These are phyloP conservation scores for Tipula unca DNA, from an alignment of 2,888 invertebrate species.

Conservation along the genomic window DNA sequence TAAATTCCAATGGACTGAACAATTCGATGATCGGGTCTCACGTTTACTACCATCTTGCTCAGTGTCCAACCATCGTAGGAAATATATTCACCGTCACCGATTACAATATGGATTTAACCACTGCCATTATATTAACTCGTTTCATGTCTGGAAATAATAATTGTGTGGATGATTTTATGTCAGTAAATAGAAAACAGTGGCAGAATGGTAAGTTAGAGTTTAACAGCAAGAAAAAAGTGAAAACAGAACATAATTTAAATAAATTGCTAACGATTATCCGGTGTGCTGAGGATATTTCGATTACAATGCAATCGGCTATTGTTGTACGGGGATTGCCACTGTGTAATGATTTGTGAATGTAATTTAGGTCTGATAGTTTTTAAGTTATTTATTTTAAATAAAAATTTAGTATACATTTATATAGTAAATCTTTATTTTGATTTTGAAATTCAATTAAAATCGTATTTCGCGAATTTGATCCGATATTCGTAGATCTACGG, in stretches of 20 bases:
- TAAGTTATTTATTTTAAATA: not conserved
- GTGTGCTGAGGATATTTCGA: not conserved
- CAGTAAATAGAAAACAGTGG: not conserved
- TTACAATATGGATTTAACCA: not conserved
- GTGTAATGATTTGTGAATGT: not conserved
- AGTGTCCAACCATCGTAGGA: not conserved
- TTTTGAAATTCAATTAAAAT: no score
- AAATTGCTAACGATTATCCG: not conserved
- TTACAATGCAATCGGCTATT: not conserved
- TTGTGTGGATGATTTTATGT: not conserved
- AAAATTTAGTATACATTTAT: not conserved
- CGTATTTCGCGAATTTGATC: no score
- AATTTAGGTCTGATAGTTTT: not conserved
- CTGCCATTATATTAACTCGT: not conserved
- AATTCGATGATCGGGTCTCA: conserved; percentile 35
- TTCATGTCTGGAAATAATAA: not conserved
- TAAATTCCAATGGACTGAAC: conserved; percentile 32
- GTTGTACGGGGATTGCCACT: not conserved
- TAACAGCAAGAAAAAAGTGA: not conserved
- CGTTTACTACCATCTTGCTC: conserved; percentile 33
- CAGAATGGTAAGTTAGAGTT: not conserved
- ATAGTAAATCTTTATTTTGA: no score
- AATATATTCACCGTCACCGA: not conserved
- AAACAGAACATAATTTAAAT: not conserved
- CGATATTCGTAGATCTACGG: no score